phyloP scores from a whole-genome alignment of 1,140 invertebrate species.

The Eriosoma lanigerum region DNA sequence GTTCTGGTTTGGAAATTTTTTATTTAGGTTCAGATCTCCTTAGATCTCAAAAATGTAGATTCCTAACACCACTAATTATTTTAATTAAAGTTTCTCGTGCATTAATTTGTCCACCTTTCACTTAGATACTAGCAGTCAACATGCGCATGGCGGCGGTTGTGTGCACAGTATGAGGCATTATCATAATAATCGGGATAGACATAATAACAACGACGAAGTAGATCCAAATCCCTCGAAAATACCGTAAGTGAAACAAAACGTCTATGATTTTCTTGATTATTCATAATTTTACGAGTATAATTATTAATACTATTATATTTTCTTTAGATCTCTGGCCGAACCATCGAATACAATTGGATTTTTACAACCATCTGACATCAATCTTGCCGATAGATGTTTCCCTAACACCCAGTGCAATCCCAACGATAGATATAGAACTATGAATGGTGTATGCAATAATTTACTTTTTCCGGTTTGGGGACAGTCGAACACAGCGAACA shows the following conservation, averaged over 20 bases:
- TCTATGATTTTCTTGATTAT: background rate
- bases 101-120: too few species aligned
- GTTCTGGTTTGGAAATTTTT: too few species aligned
- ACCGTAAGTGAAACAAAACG: background rate
- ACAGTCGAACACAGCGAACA: constrained; percentile 71
- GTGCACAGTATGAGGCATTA: background rate
- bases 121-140: background rate
- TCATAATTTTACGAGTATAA: background rate
- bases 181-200: background rate
- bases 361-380: background rate
- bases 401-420: constrained; percentile 2
- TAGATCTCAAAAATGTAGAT: background rate
- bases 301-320: background rate
- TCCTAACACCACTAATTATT: background rate
- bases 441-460: constrained; percentile 87
- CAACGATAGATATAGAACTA: constrained; percentile 66
- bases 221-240: background rate
- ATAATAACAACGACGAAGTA: background rate
- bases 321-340: background rate
- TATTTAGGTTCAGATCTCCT: too few species aligned
- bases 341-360: background rate
- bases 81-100: too few species aligned
- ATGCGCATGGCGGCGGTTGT: background rate
- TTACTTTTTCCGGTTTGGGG: constrained; percentile 71
- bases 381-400: constrained; percentile 19